Base-by-base conservation (phyloP, 2,888 invertebrate species). In the Lasioglossum zephyrum region DNA sequence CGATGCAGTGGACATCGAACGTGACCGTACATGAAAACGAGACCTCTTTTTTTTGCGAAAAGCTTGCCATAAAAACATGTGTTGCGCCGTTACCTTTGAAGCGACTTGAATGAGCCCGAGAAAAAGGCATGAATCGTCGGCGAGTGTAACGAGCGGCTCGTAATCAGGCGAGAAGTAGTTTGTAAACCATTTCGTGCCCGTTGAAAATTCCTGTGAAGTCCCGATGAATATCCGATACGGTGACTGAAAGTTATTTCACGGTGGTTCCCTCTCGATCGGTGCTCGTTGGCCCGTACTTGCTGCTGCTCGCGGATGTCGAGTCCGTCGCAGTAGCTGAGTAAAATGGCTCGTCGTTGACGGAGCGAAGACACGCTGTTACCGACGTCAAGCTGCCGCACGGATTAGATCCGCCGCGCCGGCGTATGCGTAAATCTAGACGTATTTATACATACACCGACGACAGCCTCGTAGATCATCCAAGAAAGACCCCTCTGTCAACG, bases 271-370 rank as follows among this genome's bases (percentile, higher is more conserved):
- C 60, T 81, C 26, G 63, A 73, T 73, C 66, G 76, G 80, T 81
- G 36, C 81, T 82, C 73, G 70, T 79, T 79, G 72, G 80, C 60
- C 75, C 72, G 72, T 79, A 82, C 80, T 82, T 73, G 36, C 36
- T 36, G 82, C 86, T 84, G 86, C 82, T 84, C 81, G 79, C 75
- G 72, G 39, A 79, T 79, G 83, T 82, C 63, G 82, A 75, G 81
- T 81, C 82, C 66, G 16, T 77, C 41, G 49, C 77, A 82, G 77
- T 78, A 75, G 86, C 78, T 39, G 74, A 66, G 86, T 66, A 79
- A 81, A 88, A 81, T 84, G 75, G 60, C 78, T 82, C 76, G 77
- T 72, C 77, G 74, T 5, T 60, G 26, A 72, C 26, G 70, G 69
- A 84, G 44, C 74, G 60, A 49, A 76, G 85, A 79, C 76, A 85